A percentile compares a stretch with the other conserved stretches of the same genome.
Evolutionary conservation across 2,888 invertebrate species (phyloP).

Genomic region (Rotaria sp.): DNA sequence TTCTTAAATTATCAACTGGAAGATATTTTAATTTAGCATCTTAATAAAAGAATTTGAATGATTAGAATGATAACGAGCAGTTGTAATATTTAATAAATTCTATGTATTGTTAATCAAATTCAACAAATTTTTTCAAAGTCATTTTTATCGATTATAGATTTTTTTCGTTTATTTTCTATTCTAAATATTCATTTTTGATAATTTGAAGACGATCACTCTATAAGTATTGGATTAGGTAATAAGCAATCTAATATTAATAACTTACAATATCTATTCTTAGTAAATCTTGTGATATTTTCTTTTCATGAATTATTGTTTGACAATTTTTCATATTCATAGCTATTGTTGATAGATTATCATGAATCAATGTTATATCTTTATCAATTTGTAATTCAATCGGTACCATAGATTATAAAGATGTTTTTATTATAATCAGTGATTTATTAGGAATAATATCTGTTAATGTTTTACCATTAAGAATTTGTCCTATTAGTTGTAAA

Average conservation of each 20-base stretch:
- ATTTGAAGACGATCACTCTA: background rate
- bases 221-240: too few species aligned
- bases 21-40: background rate
- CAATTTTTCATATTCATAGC: background rate
- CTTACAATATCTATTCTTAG: background rate
- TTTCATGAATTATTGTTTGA: background rate
- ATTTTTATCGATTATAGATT: background rate
- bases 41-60: background rate
- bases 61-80: background rate
- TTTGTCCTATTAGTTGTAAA: background rate
- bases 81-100: background rate
- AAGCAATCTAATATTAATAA: too few species aligned
- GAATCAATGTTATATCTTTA: background rate
- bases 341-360: background rate
- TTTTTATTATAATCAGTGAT: background rate
- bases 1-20: background rate
- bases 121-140: background rate
- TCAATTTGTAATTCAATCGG: background rate
- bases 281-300: background rate
- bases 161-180: background rate
- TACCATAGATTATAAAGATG: background rate
- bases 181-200: background rate
- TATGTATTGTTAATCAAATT: background rate
- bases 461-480: background rate
- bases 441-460: background rate